Evolutionary conservation across 1,140 invertebrate species (phyloP).

Genomic region (Mactra quadrangularis): DNA sequence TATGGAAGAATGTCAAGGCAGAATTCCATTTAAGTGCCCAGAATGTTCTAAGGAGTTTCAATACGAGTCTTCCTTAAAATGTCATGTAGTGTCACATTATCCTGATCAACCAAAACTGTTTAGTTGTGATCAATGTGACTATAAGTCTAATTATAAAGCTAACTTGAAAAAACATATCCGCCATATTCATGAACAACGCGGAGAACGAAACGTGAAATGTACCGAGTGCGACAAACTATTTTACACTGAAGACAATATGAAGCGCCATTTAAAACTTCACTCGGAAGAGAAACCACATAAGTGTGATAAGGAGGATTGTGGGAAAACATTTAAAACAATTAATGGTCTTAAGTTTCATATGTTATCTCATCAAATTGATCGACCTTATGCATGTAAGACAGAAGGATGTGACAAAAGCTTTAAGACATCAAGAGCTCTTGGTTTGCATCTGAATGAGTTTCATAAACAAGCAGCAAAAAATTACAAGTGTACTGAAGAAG

Average conservation of each 20-base stretch:
- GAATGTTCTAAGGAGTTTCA: constrained; percentile 80
- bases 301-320: constrained; percentile 74
- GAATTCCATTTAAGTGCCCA: constrained; percentile 73
- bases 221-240: constrained; percentile 77
- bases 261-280: constrained; percentile 82
- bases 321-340: constrained; percentile 83
- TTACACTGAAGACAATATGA: constrained; percentile 80
- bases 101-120: constrained; percentile 69
- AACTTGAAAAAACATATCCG: constrained; percentile 78
- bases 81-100: constrained; percentile 69
- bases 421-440: constrained; percentile 70
- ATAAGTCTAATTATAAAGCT: constrained; percentile 76
- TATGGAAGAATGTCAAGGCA: constrained; percentile 74
- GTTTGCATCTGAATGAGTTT: constrained; percentile 73
- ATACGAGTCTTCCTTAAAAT: constrained; percentile 76
- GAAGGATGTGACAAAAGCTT: constrained; percentile 75
- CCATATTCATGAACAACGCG: constrained; percentile 72
- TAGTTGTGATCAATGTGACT: constrained; percentile 74
- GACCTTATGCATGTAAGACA: constrained; percentile 73
- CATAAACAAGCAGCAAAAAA: constrained; percentile 75
- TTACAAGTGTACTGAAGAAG: constrained; percentile 73
- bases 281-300: constrained; percentile 75
- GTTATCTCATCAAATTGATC: constrained; percentile 68
- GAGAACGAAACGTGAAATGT: constrained; percentile 71
- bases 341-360: constrained; percentile 71